Evolutionary conservation across 2,888 invertebrate genomes (phyloP).

Genomic region (Ophion costatus): DNA sequence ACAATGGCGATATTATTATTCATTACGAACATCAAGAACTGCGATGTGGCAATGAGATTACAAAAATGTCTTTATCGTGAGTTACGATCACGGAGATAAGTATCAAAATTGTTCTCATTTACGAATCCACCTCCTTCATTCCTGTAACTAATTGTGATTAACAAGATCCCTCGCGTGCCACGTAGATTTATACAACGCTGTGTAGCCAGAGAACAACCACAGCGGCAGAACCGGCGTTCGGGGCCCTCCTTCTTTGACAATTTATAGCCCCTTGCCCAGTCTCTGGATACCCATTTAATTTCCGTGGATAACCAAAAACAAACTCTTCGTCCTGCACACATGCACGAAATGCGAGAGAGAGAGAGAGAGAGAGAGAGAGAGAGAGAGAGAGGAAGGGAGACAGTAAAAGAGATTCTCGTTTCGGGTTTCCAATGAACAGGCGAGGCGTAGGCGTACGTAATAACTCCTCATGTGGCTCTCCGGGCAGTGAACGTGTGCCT

Average conservation of each 20-base stretch:
- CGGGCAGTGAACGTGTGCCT: slow-evolving; percentile 56
- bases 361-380: slow-evolving; percentile 27
- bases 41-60: no score
- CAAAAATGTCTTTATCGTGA: not conserved
- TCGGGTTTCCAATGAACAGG: slow-evolving; percentile 72
- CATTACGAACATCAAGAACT: no score
- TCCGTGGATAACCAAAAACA: slow-evolving; percentile 76
- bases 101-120: slow-evolving; percentile 24
- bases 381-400: slow-evolving; percentile 40
- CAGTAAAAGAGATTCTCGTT: slow-evolving; percentile 59
- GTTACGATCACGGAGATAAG: not conserved
- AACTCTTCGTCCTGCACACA: slow-evolving; percentile 57
- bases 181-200: slow-evolving; percentile 59
- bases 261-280: slow-evolving; percentile 65
- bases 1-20: no score
- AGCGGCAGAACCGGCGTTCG: slow-evolving; percentile 56
- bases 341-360: slow-evolving; percentile 6
- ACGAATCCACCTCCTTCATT: slow-evolving; percentile 15
- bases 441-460: slow-evolving; percentile 77
- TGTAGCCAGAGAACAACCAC: slow-evolving; percentile 48
- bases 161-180: slow-evolving; percentile 59
- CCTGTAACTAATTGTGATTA: slow-evolving; percentile 63
- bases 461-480: slow-evolving; percentile 73
- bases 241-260: slow-evolving; percentile 63
- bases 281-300: slow-evolving; percentile 74